phyloP scores from a whole-genome alignment of 2,113 vertebrate species.

The Pterocles gutturalis region DNA sequence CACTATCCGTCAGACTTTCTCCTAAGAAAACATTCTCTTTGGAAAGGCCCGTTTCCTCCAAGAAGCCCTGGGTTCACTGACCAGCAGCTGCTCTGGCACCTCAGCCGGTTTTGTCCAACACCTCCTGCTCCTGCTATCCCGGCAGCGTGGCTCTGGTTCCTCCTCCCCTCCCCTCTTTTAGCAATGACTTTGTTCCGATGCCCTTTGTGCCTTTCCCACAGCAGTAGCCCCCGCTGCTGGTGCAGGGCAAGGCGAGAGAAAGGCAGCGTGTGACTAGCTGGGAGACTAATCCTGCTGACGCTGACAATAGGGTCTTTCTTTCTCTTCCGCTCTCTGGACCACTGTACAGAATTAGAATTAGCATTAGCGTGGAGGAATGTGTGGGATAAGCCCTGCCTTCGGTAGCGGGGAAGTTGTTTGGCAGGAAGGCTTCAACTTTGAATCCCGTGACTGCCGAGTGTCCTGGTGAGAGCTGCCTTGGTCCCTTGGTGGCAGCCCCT shows the following conservation, averaged over 20 bases:
- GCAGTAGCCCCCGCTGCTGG: background rate
- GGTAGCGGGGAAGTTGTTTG: background rate
- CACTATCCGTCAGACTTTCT: background rate
- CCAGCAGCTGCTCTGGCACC: background rate
- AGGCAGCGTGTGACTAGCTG: background rate
- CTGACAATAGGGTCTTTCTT: conserved; percentile 52
- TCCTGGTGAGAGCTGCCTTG: background rate
- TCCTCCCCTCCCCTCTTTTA: background rate
- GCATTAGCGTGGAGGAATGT: background rate
- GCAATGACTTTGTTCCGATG: background rate
- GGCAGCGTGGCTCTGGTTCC: background rate
- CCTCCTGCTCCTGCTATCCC: background rate
- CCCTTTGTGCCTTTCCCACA: background rate
- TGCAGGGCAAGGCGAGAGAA: background rate
- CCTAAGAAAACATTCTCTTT: rapidly evolving
- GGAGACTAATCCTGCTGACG: background rate
- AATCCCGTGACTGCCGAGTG: rapidly evolving
- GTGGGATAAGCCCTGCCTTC: background rate
- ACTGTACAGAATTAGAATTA: conserved; percentile 22
- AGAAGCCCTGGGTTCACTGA: background rate
- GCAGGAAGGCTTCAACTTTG: background rate
- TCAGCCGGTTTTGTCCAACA: background rate
- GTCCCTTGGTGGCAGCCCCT: background rate
- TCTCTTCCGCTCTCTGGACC: background rate
- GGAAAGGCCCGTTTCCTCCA: background rate